phyloP scores from a whole-genome alignment of 1,140 invertebrate species.

The Yoshiicerus persimilis region DNA sequence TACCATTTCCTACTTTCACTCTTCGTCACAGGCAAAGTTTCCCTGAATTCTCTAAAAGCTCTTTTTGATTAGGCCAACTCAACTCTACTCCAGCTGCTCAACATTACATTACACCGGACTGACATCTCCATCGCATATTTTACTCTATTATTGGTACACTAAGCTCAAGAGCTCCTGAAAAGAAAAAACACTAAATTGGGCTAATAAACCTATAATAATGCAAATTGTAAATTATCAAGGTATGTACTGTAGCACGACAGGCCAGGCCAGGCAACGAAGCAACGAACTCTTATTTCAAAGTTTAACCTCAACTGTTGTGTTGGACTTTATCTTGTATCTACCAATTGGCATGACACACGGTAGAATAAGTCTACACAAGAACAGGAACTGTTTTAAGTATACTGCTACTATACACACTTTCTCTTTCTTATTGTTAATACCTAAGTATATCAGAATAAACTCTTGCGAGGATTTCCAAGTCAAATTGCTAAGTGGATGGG shows the following conservation, averaged over 20 bases:
- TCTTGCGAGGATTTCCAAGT: background rate
- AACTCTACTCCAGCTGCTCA: background rate
- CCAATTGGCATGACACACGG: no score
- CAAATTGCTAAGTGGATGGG: background rate
- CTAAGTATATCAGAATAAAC: background rate
- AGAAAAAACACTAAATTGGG: background rate
- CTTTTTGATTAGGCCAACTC: background rate
- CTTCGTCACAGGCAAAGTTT: background rate
- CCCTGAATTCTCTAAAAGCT: background rate
- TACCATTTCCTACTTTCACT: background rate
- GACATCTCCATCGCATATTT: background rate
- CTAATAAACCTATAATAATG: background rate
- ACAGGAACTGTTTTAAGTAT: background rate
- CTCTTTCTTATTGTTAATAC: background rate
- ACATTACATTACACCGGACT: background rate
- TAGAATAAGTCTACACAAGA: background rate
- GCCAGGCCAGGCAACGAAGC: background rate
- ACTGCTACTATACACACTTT: background rate
- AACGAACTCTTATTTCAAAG: background rate
- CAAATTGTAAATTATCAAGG: conserved; percentile 3
- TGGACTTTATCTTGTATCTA: background rate
- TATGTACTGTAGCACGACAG: background rate
- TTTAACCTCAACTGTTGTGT: background rate
- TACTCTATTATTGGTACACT: background rate
- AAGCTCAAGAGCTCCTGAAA: background rate